Evolutionary conservation across 1,140 invertebrate species (phyloP), one percentile per base, ranked within the genome.

Genomic region (Trichonephila inaurata): DNA sequence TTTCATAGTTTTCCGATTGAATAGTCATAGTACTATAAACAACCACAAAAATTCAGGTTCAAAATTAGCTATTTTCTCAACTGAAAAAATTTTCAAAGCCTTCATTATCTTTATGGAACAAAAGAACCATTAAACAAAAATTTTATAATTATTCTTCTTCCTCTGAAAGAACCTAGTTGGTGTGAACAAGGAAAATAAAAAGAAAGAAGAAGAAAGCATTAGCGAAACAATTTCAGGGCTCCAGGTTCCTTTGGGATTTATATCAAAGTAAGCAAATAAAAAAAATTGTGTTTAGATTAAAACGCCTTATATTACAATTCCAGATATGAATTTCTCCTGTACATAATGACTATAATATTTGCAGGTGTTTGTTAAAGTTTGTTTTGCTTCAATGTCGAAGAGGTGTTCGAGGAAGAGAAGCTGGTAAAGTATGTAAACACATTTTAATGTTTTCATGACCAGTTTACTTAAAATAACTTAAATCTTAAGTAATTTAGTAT

Each of bases 351-450:
- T 7, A 51, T 51, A 51, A 51, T 10, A 51, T 94, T 95, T 96
- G 87, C 94, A 97, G 96, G 94, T 95, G 95, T 66, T 94, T 96
- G 5, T 91, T 97, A 40, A 96, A 96, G 92, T 96, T 95, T 77
- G 77, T 98, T 1, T 95, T 98, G 6, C 97, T 97, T 1, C 96
- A 96, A 33, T 97, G 96, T 82, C 96, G 97, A 61, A 96, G 96
- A 18, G 96, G 96, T 8, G 97, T 98, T 0, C 96, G 96, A 1
- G 95, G 96, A 28, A 96, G 98, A 92, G 98, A 98, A 95, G 95
- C 95, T 91, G 97, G 97, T 0, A 98, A 98, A 95, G 96, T 96
- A 94, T 90, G 64, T 58, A 14, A n/a, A 44, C 5, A 91, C 4
- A 51, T 10, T 10, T 51, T 5, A 7, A 51, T 10, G 5, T 10